Evolutionary conservation across 2,113 vertebrate species (phyloP).

Genomic region (Cochlearius cochlearius): DNA sequence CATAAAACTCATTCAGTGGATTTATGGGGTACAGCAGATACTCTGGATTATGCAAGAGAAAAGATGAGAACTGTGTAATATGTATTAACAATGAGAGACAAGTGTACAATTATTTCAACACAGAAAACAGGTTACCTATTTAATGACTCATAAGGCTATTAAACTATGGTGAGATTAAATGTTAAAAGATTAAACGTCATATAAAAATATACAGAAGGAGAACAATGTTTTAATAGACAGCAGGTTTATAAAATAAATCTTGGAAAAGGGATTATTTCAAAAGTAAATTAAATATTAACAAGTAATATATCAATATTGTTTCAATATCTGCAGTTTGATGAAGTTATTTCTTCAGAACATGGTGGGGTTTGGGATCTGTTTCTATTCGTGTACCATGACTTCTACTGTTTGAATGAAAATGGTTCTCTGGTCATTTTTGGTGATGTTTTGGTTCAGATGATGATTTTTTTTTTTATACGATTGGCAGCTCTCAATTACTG

Average conservation of each 20-base stretch:
- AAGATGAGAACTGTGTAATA: not conserved
- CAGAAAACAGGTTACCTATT: not conserved
- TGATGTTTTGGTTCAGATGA: not conserved
- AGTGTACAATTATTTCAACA: not conserved
- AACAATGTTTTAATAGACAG: not conserved
- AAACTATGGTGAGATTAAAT: not conserved
- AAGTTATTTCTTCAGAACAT: not conserved
- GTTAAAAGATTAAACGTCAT: not conserved
- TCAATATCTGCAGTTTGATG: not conserved
- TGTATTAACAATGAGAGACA: not conserved
- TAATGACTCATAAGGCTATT: not conserved
- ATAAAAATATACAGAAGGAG: not conserved
- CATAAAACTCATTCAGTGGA: not conserved
- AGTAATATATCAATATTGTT: not conserved
- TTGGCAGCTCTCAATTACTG: not conserved
- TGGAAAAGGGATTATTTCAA: not conserved
- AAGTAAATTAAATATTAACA: not conserved
- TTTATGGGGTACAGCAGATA: not conserved
- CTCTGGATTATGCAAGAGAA: not conserved
- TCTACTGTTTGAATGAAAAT: not conserved
- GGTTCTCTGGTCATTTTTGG: not conserved
- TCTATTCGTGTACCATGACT: not conserved
- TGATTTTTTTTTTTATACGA: not conserved
- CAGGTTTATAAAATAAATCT: not conserved
- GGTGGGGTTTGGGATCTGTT: not conserved